Conservation (phyloP, 2,113 vertebrate species). For the Mobula hypostoma region DNA sequence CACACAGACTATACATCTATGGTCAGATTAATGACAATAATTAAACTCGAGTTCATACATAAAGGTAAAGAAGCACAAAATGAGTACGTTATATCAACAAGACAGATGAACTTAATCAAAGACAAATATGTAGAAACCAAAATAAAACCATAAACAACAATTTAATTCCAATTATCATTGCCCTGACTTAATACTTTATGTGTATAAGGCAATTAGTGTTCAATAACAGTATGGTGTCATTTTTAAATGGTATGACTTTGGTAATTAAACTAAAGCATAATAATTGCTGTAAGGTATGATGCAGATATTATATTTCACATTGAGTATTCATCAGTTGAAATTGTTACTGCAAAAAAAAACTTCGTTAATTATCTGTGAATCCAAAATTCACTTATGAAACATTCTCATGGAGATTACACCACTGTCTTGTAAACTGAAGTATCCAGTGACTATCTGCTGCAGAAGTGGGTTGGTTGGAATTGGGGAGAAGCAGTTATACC, state of each 20-base stretch:
- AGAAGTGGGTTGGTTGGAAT: neutral
- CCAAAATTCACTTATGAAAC: neutral
- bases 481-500: neutral
- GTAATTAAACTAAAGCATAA: neutral
- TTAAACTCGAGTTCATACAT: neutral
- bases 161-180: neutral
- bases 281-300: neutral
- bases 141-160: no score
- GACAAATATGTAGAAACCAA: neutral
- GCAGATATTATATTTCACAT: no score
- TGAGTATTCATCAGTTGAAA: no score
- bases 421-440: no score
- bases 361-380: neutral
- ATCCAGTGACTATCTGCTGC: no score
- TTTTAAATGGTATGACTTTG: neutral
- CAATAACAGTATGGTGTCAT: no score
- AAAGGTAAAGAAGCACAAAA: neutral
- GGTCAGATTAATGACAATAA: neutral
- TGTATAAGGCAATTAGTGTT: no score
- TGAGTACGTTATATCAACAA: neutral
- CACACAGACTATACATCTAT: neutral
- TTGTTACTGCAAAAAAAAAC: neutral
- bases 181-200: neutral
- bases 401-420: neutral
- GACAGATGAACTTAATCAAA: neutral